Base-by-base conservation (phyloP, 2,888 invertebrate species). In the Alviniconcha strummeri region DNA sequence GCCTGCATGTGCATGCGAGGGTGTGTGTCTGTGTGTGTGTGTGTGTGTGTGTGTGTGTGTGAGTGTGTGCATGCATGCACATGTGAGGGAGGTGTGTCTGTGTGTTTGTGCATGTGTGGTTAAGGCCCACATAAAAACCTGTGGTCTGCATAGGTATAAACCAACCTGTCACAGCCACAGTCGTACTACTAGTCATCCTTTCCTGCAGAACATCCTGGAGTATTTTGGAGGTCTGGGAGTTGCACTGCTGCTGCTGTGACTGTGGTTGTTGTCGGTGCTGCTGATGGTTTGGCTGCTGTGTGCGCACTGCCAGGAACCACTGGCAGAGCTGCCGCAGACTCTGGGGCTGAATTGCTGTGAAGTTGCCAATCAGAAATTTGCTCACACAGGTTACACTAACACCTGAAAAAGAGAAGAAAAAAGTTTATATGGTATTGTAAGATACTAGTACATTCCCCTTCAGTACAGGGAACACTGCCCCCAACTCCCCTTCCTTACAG, bases 141-240 rank as follows among this genome's bases (percentile, higher is more conserved):
- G 64, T 64, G 64, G 15, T 13, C 64, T 13, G 9, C 64, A 64
- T 13, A 64, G 64, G 64, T 13, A 64, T 15, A 64, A 64, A 13
- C 9, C 64, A 9, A 36, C 36, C 36, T 64, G 64, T 9, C 11
- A 64, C 9, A 64, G 64, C 64, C 9, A 69, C 69, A 69, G 36
- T 36, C 55, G 19, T 19, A 2, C n/a, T 55, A 17, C 80, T 54
- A 69, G 69, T 80, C 54, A 80, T 60, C 5, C 80, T 36, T 15
- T 80, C 80, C n/a, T 80, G 80, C 5, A 80, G 19, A 2, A 80
- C 55, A 15, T 71, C 80, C 52, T 64, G 80, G n/a, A 80, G 54
- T n/a, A 80, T 69, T 36, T 80, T 69, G n/a, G 80, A 69, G 52
- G 80, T 80, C 13, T n/a, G 52, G 54, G 4, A n/a, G 69, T 67